Evolutionary conservation across 2,113 vertebrate species (phyloP).

Genomic region (Engystomops pustulosus): DNA sequence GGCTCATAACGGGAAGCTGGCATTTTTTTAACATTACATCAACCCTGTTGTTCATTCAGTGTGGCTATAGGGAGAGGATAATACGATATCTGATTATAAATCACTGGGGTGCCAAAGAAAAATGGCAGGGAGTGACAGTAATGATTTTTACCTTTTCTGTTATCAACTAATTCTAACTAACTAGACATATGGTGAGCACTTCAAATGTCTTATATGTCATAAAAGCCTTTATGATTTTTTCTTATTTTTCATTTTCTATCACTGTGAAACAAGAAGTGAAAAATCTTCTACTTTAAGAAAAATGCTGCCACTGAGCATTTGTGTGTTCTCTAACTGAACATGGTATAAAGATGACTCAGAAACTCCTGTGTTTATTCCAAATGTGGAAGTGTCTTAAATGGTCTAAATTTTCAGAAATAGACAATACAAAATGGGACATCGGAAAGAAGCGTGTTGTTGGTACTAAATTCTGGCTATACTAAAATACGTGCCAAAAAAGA

Average conservation of each 20-base stretch:
- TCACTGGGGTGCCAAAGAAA: neutral
- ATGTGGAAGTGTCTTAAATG: too few species aligned
- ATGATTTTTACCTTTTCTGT: neutral
- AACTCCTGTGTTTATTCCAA: too few species aligned
- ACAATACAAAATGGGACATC: too few species aligned
- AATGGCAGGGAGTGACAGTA: constrained; percentile 13
- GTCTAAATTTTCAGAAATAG: too few species aligned
- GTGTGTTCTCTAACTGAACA: too few species aligned
- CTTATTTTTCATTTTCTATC: neutral
- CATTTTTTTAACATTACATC: constrained; percentile 25
- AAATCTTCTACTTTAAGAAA: too few species aligned
- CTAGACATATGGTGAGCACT: neutral
- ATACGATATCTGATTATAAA: constrained; percentile 35
- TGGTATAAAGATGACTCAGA: too few species aligned
- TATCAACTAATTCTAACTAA: neutral
- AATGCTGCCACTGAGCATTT: too few species aligned
- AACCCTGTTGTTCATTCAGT: constrained; percentile 30
- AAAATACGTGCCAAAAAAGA: too few species aligned
- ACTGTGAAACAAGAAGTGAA: neutral
- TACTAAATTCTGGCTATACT: too few species aligned
- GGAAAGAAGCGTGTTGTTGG: too few species aligned
- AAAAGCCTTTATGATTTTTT: neutral
- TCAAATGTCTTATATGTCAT: neutral
- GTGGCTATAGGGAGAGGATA: constrained; percentile 12
- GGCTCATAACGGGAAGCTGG: neutral